Base-by-base conservation (phyloP, 2,113 vertebrate species). In the Saccopteryx bilineata region DNA sequence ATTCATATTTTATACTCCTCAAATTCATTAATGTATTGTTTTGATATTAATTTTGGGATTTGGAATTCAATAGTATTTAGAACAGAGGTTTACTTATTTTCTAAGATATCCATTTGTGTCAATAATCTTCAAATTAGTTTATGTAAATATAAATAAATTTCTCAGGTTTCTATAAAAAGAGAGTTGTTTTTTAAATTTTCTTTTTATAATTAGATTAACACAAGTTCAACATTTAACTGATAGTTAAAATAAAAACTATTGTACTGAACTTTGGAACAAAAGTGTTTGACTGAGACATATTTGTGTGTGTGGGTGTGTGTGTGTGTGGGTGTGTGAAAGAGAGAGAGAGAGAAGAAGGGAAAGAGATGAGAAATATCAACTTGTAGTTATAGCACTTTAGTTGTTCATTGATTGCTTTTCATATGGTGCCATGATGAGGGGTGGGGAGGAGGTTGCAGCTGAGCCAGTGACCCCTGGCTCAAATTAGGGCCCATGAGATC, bases 161-260 rank as follows among this genome's bases (percentile, higher is more conserved):
- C 52, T 82, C 48, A 78, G 7, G 31, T 83, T 90, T 92, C 17
- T 84, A 18, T 84, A 31, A 7, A 75, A 15, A 85, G 3, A 23
- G 74, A 2, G 7, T 56, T 88, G 11, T 7, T 19, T 72, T 86
- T 72, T 4, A 15, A 54, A 3, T 58, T 76, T 85, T 58, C 2
- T 83, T 90, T 84, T 76, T 3, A 63, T 58, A 69, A 60, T 83
- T 6, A 26, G 63, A 68, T 28, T 63, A 81, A 46, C 23, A 68
- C 2, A 90, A n/a, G 11, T 65, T 81, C 87, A 85, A 2, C 63
- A 24, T 50, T 78, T 68, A 81, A 1, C 13, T 54, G 56, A 80
- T 76, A 93, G 26, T 75, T 85, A 33, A 84, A 87, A 58, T 71
- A 92, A 95, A 87, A 26, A 69, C 48, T 93, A 24, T 78, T 86